phyloP scores from a whole-genome alignment of 2,797 vertebrate species.

The Falco biarmicus region DNA sequence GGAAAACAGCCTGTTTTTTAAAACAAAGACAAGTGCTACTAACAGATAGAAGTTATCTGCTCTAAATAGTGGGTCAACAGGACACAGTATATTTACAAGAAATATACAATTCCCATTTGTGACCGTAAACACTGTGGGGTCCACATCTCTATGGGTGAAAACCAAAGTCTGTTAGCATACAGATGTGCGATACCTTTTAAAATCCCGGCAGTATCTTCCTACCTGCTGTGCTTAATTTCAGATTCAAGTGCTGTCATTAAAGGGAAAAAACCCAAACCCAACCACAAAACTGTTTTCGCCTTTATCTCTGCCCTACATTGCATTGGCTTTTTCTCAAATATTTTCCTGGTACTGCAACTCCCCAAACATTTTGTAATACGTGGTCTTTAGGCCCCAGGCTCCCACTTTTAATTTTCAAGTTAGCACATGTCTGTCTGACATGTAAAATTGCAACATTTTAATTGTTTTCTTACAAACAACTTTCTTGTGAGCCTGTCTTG shows the following conservation, averaged over 20 bases:
- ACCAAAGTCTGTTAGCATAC: slow-evolving; percentile 67
- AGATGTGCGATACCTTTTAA: slow-evolving; percentile 58
- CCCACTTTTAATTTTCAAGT: neutral
- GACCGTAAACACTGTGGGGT: slow-evolving; percentile 64
- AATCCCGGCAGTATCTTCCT: slow-evolving; percentile 61
- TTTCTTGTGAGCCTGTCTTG: neutral
- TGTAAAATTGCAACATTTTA: neutral
- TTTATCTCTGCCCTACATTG: slow-evolving; percentile 57
- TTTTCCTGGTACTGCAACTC: neutral
- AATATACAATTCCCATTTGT: slow-evolving; percentile 58
- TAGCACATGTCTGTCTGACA: neutral
- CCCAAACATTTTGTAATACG: slow-evolving; percentile 19
- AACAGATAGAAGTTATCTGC: slow-evolving; percentile 5
- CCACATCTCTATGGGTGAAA: slow-evolving; percentile 29
- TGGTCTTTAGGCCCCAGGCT: neutral
- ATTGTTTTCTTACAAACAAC: neutral
- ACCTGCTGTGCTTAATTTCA: slow-evolving; percentile 73
- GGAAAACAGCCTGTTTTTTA: neutral
- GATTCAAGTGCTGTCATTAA: slow-evolving; percentile 70
- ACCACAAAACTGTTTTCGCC: slow-evolving; percentile 8
- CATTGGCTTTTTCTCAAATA: slow-evolving; percentile 19
- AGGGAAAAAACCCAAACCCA: neutral
- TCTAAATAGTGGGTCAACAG: slow-evolving; percentile 58
- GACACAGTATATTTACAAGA: slow-evolving; percentile 26
- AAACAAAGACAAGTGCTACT: neutral